A percentile compares a stretch with the other conserved stretches of the same genome.
These are phyloP conservation scores for Moxostoma hubbsi DNA, from an alignment of 2,797 vertebrate genomes.

Conservation along the genomic window DNA sequence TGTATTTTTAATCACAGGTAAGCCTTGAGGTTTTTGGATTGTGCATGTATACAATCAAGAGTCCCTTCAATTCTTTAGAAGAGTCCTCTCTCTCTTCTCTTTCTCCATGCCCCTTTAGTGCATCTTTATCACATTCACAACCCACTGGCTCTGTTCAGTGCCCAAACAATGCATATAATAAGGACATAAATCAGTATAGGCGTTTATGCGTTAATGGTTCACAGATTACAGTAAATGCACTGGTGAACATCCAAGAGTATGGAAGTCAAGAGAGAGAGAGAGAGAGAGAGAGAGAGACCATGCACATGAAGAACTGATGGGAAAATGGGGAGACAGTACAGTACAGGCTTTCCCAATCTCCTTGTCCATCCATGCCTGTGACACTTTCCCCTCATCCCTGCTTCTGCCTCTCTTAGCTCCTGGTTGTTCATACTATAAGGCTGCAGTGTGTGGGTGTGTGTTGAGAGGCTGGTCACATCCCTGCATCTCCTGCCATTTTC, in stretches of 20 bases:
- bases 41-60: conserved; percentile 1
- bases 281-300: neutral
- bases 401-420: conserved; percentile 33
- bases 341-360: conserved; percentile 40
- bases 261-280: conserved; percentile 5
- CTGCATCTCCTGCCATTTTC: conserved; percentile 67
- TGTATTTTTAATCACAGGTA: conserved; percentile 12
- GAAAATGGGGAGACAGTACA: conserved; percentile 23
- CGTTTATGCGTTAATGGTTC: conserved; percentile 47
- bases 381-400: conserved; percentile 30
- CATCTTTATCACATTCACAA: conserved; percentile 51
- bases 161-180: conserved; percentile 35
- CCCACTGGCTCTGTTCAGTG: conserved; percentile 46
- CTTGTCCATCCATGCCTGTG: conserved; percentile 28
- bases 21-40: conserved; percentile 9
- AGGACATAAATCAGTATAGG: conserved; percentile 46
- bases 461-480: conserved; percentile 84
- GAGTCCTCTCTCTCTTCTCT: neutral
- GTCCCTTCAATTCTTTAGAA: neutral
- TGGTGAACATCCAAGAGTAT: conserved; percentile 44
- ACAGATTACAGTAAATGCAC: conserved; percentile 52
- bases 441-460: conserved; percentile 76
- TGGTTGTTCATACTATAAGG: conserved; percentile 76
- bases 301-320: neutral
- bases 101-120: conserved; percentile 10